Base-by-base conservation (phyloP, 2,113 vertebrate species). In the Dipodomys merriami region DNA sequence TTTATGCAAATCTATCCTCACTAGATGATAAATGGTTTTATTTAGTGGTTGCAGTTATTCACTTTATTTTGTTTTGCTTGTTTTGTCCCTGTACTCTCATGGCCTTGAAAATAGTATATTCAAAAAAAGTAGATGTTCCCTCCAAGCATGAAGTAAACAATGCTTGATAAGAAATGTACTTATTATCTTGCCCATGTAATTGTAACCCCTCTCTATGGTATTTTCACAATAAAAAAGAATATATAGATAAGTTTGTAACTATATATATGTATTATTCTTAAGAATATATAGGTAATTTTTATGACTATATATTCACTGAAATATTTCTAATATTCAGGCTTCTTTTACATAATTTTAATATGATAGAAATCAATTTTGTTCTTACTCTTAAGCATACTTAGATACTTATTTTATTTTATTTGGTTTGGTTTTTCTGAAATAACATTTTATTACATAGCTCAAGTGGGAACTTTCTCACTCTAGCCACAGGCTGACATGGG, bases 11-110 rank as follows among this genome's bases (percentile, higher is more conserved):
- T 44, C 6, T 44, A 88, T 82, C 25, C 68, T 74, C 4, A 82
- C 19, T 64, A 84, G 22, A 76, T 64, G 29, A 93, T 73, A 64
- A n/a, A 89, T 46, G n/a, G 6, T 18, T 83, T 93, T 82, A 77
- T 76, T 69, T 88, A 76, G 19, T 23, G 33, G 86, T 10, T 1
- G 20, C 60, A 12, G 27, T 49, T 80, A 77, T 7, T 78, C 27
- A 20, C 39, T 80, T 88, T 65, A 20, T 53, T 84, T 78, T 30
- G 23, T 60, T 80, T 88, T 65, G 1, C 53, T 86, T 90, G 9
- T 35, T 93, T 78, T 76, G 65, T 49, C 3, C 88, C 12, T 90
- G 3, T 29, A 90, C 82, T 90, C 82, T 20, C 11, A 35, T 23
- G 33, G 8, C 71, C 19, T 16, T 84, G 88, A 49, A 18, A 93